A percentile compares a stretch with the other conserved stretches of the same genome.
Conservation (phyloP, 2,888 invertebrate species). For the Heterodera filipjevi region DNA sequence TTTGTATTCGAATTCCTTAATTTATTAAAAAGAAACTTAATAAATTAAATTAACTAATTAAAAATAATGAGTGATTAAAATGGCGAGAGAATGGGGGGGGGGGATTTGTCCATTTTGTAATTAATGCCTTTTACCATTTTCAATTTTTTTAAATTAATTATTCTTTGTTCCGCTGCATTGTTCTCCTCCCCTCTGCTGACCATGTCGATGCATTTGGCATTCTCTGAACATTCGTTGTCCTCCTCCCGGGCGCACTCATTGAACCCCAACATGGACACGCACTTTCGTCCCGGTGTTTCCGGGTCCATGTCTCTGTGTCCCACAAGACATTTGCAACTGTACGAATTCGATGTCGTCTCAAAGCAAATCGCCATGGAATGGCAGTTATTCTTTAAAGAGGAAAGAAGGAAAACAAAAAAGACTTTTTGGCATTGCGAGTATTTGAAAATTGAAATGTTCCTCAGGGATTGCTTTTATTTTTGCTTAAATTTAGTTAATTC, state of each 20-base stretch:
- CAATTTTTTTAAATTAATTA: no score
- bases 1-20: slow-evolving; percentile 61
- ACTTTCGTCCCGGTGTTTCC: slow-evolving; percentile 57
- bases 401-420: neutral
- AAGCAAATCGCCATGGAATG: slow-evolving; percentile 60
- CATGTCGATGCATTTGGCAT: slow-evolving; percentile 63
- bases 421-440: neutral
- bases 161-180: no score
- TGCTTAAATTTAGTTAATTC: neutral
- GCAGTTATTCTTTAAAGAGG: slow-evolving; percentile 51
- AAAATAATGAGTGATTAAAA: no score
- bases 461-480: no score
- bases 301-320: slow-evolving; percentile 63
- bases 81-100: no score
- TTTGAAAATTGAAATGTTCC: no score
- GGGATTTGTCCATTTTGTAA: no score
- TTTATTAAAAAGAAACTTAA: neutral
- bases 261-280: slow-evolving; percentile 59
- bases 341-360: slow-evolving; percentile 58
- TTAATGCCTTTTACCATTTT: no score
- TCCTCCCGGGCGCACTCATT: slow-evolving; percentile 61
- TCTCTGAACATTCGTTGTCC: slow-evolving; percentile 60
- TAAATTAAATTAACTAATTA: slow-evolving; percentile 7
- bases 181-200: neutral
- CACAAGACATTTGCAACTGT: slow-evolving; percentile 59